Evolutionary conservation across 2,797 vertebrate species (phyloP), one percentile per base, ranked within the genome.

Genomic region (Rhinogobio ventralis): DNA sequence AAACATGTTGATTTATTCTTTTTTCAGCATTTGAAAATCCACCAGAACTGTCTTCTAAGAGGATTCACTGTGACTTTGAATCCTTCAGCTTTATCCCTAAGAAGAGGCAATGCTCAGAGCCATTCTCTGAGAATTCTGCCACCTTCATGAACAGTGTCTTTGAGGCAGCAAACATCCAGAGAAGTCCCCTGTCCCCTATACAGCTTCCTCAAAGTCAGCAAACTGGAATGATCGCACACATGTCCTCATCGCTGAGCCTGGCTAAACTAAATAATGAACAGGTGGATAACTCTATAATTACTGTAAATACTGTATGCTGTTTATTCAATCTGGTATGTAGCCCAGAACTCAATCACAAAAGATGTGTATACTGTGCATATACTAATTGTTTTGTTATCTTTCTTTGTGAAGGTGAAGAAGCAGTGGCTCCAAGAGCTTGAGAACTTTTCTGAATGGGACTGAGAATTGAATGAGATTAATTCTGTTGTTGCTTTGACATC

Each of bases 401-500:
- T 79, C 4, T 80, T 77, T 86, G 23, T 87, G 68, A 49, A 89
- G 89, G 87, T 88, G 68, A 83, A 88, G 17, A 82, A 55, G 15
- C 74, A 86, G 81, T 89, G 89, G 86, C 81, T 87, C 76, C 84
- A 84, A 30, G 87, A 89, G 49, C 68, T 89, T 72, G 81, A 89
- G 39, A 82, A 79, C 73, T 42, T 88, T 39, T 76, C 85, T 60
- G 83, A 88, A 13, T 88, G 89, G 87, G 79, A 89, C 78, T 89
- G 39, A 87, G 57, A 25, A 42, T 42, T 2, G 2, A 42, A 42
- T 10, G 39, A 42, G 9, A 39, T 39, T 39, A 1, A 42, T 42
- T 25, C 10, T 66, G 4, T 42, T 42, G 23, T 28, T 55, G 46
- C 13, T 75, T 28, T 53, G 7, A 57, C 20, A 25, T 66, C 23